Evolutionary conservation across 2,113 vertebrate genomes (phyloP), one percentile per base, ranked within the genome.

Genomic region (Numida meleagris): DNA sequence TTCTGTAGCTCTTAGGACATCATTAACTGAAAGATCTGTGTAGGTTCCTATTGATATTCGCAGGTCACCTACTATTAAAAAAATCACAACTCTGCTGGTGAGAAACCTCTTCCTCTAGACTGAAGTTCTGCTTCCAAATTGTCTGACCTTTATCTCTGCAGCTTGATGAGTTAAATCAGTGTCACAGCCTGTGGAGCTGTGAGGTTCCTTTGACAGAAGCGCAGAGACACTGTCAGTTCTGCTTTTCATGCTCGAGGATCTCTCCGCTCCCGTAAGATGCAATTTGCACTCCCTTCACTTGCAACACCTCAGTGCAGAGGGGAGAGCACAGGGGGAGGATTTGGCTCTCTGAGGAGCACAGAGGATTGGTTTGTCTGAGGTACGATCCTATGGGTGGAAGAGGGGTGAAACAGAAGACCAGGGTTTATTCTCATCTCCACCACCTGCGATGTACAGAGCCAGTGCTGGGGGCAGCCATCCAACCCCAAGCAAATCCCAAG

Each of bases 11-110:
- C 40, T 40, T 36, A 29, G 9, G 10, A 59, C 27, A 21, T 33
- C 43, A 43, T 46, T 68, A 89, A 48, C 71, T 79, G 91, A 33
- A 40, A 87, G 84, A 79, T 21, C 33, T 34, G 29, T 36, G 40
- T 93, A 96, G 79, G 70, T 86, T 36, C 57, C 89, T 55, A 9
- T 74, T 94, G 93, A 86, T 73, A 95, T 84, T 94, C 85, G 93
- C 27, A 62, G 78, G 73, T 83, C 77, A 82, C 90, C 50, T 75
- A 42, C 71, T 42, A 31, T 74, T 50, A 72, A 84, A 82, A 80
- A 7, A 61, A 59, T 10, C 38, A 1, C 20, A 40, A 4, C 45
- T 73, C 25, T 38, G 31, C n/a, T 4, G 9, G 40, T 46, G 20
- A 78, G 21, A 89, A 89, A 74, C 42, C 36, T 91, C 33, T 34